Evolutionary conservation across 2,888 invertebrate genomes (phyloP).

Genomic region (Morpho helenor): DNA sequence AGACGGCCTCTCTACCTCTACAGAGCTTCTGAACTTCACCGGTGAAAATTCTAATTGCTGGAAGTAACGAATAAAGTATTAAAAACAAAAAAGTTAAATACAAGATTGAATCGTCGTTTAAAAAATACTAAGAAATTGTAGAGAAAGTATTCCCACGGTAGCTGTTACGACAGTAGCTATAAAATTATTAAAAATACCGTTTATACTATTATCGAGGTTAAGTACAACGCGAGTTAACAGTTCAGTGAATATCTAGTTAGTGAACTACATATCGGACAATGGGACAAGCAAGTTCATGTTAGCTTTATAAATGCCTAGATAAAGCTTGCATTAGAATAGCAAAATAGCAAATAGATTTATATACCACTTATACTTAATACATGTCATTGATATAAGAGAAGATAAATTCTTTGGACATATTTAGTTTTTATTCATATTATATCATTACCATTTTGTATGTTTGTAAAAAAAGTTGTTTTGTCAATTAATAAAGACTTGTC

Average conservation of each 20-base stretch:
- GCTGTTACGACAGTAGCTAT: background rate
- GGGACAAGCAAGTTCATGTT: constrained; percentile 21
- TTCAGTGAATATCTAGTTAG: constrained; percentile 33
- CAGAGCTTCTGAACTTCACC: constrained; percentile 87
- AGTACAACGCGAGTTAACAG: constrained; percentile 34
- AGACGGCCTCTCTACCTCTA: constrained; percentile 96
- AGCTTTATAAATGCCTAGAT: background rate
- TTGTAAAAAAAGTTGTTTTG: too few relatives aligned
- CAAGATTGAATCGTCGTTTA: background rate
- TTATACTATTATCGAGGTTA: constrained; percentile 29
- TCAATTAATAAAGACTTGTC: too few relatives aligned
- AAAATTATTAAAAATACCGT: too few relatives aligned
- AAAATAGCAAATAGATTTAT: too few relatives aligned
- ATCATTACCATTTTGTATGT: too few relatives aligned
- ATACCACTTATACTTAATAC: too few relatives aligned
- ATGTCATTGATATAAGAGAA: too few relatives aligned
- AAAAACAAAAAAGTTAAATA: constrained; percentile 1
- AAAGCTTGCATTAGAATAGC: too few relatives aligned
- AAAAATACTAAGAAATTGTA: constrained; percentile 1
- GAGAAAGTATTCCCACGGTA: constrained; percentile 20
- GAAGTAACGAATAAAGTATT: constrained; percentile 32
- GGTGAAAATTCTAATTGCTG: constrained; percentile 88
- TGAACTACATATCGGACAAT: constrained; percentile 32
- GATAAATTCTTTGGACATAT: too few relatives aligned
- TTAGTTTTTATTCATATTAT: too few relatives aligned